A percentile compares a stretch with the other conserved stretches of the same genome.
These are phyloP conservation scores for Rousettus madagascariensis DNA, from an alignment of 2,797 vertebrate species.

Conservation along the genomic window DNA sequence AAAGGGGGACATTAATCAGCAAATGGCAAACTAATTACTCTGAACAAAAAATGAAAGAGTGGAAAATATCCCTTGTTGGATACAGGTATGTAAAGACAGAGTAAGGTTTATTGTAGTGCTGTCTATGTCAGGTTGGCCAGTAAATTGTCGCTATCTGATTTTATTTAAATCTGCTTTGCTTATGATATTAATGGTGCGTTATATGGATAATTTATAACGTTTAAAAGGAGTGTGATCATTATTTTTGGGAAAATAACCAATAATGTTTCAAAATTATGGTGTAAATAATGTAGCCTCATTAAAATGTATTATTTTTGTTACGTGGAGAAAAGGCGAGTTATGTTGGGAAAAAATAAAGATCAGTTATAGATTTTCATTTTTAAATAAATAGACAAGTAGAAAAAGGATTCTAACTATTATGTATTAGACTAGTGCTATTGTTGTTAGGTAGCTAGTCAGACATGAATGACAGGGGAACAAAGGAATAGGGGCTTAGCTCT, in stretches of 20 bases:
- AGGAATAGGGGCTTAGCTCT: no score
- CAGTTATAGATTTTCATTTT: background rate
- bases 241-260: background rate
- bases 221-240: background rate
- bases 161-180: background rate
- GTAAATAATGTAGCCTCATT: constrained; percentile 21
- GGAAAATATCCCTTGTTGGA: background rate
- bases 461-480: no score
- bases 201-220: background rate
- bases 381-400: background rate
- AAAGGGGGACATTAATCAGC: accelerated
- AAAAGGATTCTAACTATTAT: background rate
- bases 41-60: background rate
- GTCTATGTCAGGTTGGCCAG: background rate
- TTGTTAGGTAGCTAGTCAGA: background rate
- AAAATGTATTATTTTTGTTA: background rate
- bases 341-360: background rate
- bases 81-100: background rate
- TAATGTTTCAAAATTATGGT: background rate
- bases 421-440: background rate
- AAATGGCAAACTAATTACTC: background rate
- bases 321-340: background rate
- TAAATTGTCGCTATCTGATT: background rate
- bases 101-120: background rate
- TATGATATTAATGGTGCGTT: background rate